Evolutionary conservation across 2,888 invertebrate species (phyloP).

Genomic region (Protonemura montana): DNA sequence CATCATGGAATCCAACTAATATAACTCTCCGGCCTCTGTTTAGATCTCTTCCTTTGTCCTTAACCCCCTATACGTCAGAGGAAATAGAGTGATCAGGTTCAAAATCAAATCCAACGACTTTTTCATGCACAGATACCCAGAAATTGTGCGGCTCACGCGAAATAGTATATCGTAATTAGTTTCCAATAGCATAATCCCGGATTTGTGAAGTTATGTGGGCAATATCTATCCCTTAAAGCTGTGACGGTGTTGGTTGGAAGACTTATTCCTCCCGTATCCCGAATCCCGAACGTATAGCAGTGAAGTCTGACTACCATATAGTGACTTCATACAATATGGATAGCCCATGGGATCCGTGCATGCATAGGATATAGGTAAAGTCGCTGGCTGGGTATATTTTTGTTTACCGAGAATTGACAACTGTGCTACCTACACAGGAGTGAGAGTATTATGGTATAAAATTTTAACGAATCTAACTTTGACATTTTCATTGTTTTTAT

Average conservation of each 20-base stretch:
- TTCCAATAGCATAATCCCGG: not conserved
- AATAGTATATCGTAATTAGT: not conserved
- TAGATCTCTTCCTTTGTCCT: no score
- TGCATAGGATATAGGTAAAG: not conserved
- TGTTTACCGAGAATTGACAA: conserved; percentile 7
- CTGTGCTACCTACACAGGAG: not conserved
- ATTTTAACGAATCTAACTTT: not conserved
- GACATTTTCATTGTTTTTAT: conserved; percentile 4
- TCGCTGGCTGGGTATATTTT: not conserved
- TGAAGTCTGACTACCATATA: not conserved
- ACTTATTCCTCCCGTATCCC: not conserved
- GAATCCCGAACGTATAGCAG: not conserved
- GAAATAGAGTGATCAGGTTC: not conserved
- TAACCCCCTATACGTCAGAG: no score
- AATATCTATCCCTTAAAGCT: not conserved
- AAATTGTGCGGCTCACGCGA: not conserved
- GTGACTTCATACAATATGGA: not conserved
- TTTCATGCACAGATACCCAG: not conserved
- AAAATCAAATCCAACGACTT: not conserved
- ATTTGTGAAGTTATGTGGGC: not conserved
- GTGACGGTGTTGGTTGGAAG: not conserved
- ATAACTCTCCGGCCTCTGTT: no score
- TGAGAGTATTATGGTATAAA: not conserved
- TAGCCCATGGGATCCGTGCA: not conserved
- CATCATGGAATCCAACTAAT: no score